Percentiles rank a stretch among this genome's conserved stretches.
Evolutionary conservation across 2,888 invertebrate genomes (phyloP).

Genomic region (Cosmopolites sordidus): DNA sequence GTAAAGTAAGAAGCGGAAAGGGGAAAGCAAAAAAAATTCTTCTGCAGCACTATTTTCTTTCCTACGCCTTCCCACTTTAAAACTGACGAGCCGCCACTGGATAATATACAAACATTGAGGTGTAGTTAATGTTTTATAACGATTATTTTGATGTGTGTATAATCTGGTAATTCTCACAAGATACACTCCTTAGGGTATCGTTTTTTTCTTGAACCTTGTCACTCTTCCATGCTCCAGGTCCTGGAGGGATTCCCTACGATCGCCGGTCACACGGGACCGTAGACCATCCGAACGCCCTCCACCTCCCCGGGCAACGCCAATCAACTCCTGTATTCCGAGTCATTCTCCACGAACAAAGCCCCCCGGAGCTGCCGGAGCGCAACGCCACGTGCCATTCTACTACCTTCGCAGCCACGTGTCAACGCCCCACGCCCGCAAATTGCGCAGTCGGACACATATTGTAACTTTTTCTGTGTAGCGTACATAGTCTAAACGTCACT

Average conservation of each 20-base stretch:
- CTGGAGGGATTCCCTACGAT: neutral
- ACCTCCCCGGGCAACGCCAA: slow-evolving; percentile 10
- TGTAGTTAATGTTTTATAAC: too few species aligned
- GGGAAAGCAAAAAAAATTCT: too few species aligned
- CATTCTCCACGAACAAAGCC: slow-evolving; percentile 23
- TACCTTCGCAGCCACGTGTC: slow-evolving; percentile 49
- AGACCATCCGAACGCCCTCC: neutral
- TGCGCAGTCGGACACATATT: slow-evolving; percentile 41
- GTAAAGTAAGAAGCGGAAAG: too few species aligned
- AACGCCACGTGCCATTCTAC: slow-evolving; percentile 26
- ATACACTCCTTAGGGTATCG: too few species aligned
- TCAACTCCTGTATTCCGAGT: slow-evolving; percentile 21
- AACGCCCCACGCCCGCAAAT: slow-evolving; percentile 50
- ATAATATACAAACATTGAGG: too few species aligned
- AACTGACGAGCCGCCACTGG: too few species aligned
- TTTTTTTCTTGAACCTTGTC: too few species aligned
- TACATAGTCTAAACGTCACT: neutral
- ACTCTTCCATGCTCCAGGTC: too few species aligned
- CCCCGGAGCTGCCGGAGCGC: slow-evolving; percentile 23
- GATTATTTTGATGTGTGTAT: too few species aligned
- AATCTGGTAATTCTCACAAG: too few species aligned
- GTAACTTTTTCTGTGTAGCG: slow-evolving; percentile 27
- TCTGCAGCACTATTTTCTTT: too few species aligned
- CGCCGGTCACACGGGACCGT: slow-evolving; percentile 19
- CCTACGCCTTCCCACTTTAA: too few species aligned